phyloP scores from a whole-genome alignment of 2,113 vertebrate species.

The Bufo bufo region DNA sequence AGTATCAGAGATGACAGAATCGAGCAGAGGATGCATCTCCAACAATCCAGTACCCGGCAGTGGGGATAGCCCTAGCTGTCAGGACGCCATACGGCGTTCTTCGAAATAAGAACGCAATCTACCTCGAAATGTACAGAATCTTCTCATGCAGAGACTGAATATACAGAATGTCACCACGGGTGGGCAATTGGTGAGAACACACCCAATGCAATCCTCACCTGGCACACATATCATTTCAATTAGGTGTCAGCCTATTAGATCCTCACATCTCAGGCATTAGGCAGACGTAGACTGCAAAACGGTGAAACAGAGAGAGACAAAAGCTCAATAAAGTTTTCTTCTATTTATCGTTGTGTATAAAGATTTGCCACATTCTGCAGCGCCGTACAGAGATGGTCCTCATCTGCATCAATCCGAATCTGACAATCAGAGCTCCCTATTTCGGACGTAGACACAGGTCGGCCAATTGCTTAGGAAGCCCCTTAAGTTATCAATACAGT shows the following conservation, averaged over 20 bases:
- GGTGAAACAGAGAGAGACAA: background rate
- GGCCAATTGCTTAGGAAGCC: no score
- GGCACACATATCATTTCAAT: background rate
- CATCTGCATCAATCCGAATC: no score
- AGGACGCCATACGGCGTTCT: background rate
- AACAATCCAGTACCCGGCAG: background rate
- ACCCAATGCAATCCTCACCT: background rate
- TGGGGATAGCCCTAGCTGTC: background rate
- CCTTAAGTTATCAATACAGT: no score
- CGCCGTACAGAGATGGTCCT: background rate
- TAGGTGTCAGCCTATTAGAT: constrained; percentile 3
- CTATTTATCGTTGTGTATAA: background rate
- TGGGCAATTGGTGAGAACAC: constrained; percentile 1
- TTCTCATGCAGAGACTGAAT: background rate
- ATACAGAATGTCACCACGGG: background rate
- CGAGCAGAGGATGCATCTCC: background rate
- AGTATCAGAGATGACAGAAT: background rate
- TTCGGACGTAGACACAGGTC: no score
- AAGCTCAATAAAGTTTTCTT: background rate
- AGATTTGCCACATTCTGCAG: background rate
- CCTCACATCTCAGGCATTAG: background rate
- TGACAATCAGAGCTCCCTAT: no score
- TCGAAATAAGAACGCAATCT: background rate
- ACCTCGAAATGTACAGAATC: background rate
- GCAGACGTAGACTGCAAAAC: background rate